Evolutionary conservation across 2,888 invertebrate species (phyloP).

Genomic region (Cordylochernes scorpioides): DNA sequence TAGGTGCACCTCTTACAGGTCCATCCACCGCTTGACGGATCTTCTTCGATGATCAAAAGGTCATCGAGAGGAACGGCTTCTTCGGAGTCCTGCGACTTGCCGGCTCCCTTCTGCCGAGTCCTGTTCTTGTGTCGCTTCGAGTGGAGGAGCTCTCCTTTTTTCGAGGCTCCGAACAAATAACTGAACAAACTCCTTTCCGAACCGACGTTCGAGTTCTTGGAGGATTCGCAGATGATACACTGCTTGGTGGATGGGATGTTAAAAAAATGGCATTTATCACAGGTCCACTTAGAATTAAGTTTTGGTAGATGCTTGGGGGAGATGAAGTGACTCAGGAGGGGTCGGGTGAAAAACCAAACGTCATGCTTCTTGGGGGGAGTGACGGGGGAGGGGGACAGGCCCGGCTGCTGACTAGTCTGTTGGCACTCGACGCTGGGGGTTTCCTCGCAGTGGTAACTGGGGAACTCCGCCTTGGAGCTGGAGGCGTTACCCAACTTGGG

Average conservation of each 20-base stretch:
- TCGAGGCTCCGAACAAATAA: no score
- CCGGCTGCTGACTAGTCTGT: neutral
- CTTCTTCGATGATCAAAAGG: constrained; percentile 22
- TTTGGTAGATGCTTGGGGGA: constrained; percentile 12
- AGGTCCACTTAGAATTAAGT: constrained; percentile 19
- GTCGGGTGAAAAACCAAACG: neutral
- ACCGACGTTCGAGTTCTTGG: constrained; percentile 9
- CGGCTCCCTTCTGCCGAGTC: constrained; percentile 25
- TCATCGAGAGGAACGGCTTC: constrained; percentile 12
- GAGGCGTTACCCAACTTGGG: neutral
- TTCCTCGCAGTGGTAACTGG: neutral
- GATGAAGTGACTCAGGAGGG: constrained; percentile 6
- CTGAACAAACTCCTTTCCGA: no score
- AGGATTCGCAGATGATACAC: constrained; percentile 15
- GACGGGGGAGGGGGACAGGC: neutral
- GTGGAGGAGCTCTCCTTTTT: constrained; percentile 7
- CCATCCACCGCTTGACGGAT: constrained; percentile 33
- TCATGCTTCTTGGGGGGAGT: no score
- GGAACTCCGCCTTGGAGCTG: no score
- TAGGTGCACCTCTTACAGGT: constrained; percentile 46
- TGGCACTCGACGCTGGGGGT: no score
- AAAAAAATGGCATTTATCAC: constrained; percentile 19
- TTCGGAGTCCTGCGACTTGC: constrained; percentile 5
- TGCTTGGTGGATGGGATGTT: constrained; percentile 17
- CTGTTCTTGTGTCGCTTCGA: constrained; percentile 26